These are phyloP conservation scores for Myrmophylax atrothorax DNA, from an alignment of 2,113 vertebrate species.

Conservation along the genomic window DNA sequence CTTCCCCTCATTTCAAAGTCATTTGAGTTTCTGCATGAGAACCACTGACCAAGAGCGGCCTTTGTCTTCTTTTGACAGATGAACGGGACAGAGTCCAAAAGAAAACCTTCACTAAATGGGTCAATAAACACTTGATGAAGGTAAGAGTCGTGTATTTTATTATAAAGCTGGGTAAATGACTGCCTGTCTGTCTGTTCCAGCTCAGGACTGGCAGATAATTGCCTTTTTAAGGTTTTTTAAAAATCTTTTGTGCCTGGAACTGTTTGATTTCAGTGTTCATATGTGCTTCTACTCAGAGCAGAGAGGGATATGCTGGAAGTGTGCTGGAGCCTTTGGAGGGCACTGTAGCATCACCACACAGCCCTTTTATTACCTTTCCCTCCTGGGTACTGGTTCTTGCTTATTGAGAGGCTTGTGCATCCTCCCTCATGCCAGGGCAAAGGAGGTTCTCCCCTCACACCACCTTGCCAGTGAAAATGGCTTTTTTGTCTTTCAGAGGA, in stretches of 20 bases:
- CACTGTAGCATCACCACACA: background rate
- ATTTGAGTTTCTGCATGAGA: conserved; percentile 34
- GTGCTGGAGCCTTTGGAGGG: conserved; percentile 21
- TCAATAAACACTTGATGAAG: conserved; percentile 99
- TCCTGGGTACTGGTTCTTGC: background rate
- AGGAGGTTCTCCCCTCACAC: background rate
- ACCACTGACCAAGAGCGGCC: conserved; percentile 18
- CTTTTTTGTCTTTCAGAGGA: background rate
- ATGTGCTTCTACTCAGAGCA: accelerated
- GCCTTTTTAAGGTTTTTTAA: background rate
- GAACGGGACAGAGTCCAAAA: conserved; percentile 98
- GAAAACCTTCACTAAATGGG: conserved; percentile 99
- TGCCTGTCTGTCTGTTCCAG: accelerated
- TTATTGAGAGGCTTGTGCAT: accelerated
- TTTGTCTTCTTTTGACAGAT: conserved; percentile 81
- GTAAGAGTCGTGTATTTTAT: conserved; percentile 60
- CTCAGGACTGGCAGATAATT: background rate
- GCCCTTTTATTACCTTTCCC: background rate
- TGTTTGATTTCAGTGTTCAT: background rate
- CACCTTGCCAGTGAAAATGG: background rate
- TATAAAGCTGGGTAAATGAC: accelerated
- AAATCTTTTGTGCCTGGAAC: too few relatives aligned
- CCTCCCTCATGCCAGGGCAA: background rate
- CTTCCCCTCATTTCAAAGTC: conserved; percentile 39
- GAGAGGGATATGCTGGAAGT: background rate